Percentiles rank a stretch among this genome's conserved stretches.
Evolutionary conservation across 2,888 invertebrate species (phyloP).

Genomic region (Onchidella celtica): DNA sequence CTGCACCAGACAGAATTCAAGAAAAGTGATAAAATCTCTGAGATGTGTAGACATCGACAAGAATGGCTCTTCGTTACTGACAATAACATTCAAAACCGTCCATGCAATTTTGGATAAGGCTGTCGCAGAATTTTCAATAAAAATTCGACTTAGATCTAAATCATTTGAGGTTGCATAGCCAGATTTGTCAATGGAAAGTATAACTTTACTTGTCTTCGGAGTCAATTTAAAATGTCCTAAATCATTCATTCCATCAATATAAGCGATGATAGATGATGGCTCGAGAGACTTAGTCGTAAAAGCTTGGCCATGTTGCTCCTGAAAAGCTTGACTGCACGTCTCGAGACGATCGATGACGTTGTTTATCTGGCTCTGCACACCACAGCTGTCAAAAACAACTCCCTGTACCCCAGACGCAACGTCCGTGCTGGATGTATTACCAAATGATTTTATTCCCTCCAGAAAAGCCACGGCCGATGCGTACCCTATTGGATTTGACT

Average conservation of each 20-base stretch:
- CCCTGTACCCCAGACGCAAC: constrained; percentile 37
- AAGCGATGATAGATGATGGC: constrained; percentile 2
- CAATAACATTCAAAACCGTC: constrained; percentile 34
- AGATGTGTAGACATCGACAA: not conserved
- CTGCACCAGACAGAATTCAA: constrained; percentile 13
- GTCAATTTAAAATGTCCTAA: too few relatives aligned
- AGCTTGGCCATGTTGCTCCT: constrained; percentile 17
- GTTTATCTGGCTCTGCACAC: not conserved
- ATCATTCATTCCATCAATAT: constrained; percentile 25
- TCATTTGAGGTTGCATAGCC: constrained; percentile 10
- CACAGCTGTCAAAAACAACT: constrained; percentile 54
- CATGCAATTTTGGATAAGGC: constrained; percentile 12
- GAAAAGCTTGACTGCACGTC: constrained; percentile 41
- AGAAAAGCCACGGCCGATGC: constrained; percentile 52
- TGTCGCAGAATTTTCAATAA: constrained; percentile 12
- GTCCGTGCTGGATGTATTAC: not conserved
- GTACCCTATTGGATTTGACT: constrained; percentile 48
- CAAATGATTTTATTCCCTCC: constrained; percentile 50
- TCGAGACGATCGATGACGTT: constrained; percentile 41
- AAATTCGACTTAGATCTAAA: not conserved
- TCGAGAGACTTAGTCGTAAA: not conserved
- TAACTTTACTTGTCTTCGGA: not conserved
- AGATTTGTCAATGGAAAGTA: not conserved
- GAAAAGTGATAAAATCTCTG: not conserved
- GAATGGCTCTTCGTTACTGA: constrained; percentile 19